These are phyloP conservation scores for Egretta garzetta DNA, from an alignment of 2,113 vertebrate species.

Conservation along the genomic window DNA sequence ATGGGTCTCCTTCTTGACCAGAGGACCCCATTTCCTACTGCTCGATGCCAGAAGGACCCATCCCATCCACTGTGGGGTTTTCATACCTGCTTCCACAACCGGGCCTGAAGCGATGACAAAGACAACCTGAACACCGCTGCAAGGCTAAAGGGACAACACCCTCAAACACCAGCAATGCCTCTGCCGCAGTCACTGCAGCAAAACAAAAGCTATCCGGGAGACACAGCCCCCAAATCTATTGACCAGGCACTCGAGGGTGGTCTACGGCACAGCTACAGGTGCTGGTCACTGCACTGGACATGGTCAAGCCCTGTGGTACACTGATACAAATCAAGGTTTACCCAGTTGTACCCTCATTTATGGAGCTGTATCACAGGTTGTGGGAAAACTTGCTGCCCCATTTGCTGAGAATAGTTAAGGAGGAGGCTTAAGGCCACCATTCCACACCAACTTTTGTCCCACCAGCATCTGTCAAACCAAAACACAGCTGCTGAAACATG, in stretches of 20 bases:
- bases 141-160: background rate
- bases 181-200: background rate
- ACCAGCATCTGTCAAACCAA: background rate
- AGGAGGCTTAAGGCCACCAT: background rate
- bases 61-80: background rate
- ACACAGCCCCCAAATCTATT: background rate
- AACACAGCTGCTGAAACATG: background rate
- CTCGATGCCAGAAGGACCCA: background rate
- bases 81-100: fast-evolving
- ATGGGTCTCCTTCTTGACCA: background rate
- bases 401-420: background rate
- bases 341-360: background rate
- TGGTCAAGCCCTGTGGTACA: fast-evolving
- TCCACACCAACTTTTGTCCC: background rate
- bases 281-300: background rate
- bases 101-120: fast-evolving
- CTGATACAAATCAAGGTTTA: background rate
- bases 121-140: background rate
- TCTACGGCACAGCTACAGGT: fast-evolving
- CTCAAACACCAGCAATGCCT: background rate
- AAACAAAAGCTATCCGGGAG: background rate
- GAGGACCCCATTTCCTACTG: background rate
- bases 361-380: background rate
- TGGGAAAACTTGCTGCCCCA: background rate
- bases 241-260: background rate